Evolutionary conservation across 2,888 invertebrate genomes (phyloP), one percentile per base, ranked within the genome.

Genomic region (Platyscelio sp.): DNA sequence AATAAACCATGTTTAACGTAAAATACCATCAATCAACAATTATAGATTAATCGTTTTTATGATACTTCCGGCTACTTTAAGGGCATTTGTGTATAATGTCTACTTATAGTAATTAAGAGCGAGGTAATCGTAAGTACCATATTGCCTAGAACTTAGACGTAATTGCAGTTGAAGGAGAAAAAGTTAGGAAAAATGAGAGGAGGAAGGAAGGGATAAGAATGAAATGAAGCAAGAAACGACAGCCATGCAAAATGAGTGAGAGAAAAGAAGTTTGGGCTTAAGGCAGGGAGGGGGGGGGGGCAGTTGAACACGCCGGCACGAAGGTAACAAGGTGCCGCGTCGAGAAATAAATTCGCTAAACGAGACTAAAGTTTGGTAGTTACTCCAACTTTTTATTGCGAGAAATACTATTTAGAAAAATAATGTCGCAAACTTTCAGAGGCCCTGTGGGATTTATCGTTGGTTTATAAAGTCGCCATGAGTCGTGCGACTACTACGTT

Each of bases 381-480:
- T 92, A 91, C 87, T 86, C 76, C 88, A 90, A 91, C 88, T 91
- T 91, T 92, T 91, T 91, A 91, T 91, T 91, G 90, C 90, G 86
- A 88, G 88, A 90, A 91, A 91, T 91, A 92, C 91, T 92, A 92
- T 92, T 91, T 92, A 91, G 90, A 91, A 92, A 92, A 92, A 92
- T 92, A 91, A 91, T 92, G 91, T 91, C 88, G 86, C 86, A 88
- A 90, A 91, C 86, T 90, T 91, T 77, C 77, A 79, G 67, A 67
- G 84, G 87, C 83, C 84, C 84, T 79, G 68, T 61, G 82, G 86
- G 85, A 89, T 89, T 89, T 87, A 88, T 89, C 85, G 86, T 86
- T 80, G 87, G 81, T 88, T 88, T 87, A 85, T 86, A 86, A 88
- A 87, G 85, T 79, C 78, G 51, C 70, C 85, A 61, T 77, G 85